Percentiles rank a stretch among this genome's conserved stretches.
Conservation (phyloP, 1,140 invertebrate species). For the Dreissena rostriformis region DNA sequence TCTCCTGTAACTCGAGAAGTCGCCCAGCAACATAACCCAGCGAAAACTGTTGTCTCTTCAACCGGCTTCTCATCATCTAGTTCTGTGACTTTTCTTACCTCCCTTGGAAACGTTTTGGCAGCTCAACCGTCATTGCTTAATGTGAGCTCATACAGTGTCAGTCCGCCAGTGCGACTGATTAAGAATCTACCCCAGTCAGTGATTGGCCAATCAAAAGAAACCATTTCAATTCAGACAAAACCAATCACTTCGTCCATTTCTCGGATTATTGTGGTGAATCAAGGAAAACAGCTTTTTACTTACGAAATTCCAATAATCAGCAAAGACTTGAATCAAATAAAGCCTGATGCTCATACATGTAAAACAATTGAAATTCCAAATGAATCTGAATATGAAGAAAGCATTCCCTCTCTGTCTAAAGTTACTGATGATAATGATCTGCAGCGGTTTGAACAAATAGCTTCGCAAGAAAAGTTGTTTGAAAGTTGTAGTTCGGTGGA, state of each 20-base stretch:
- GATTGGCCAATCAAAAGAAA: no score
- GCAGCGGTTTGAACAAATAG: neutral
- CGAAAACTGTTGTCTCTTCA: no score
- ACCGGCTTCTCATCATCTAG: no score
- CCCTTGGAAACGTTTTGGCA: no score
- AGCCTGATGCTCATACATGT: neutral
- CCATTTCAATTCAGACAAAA: conserved; percentile 25
- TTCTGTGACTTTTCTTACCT: no score
- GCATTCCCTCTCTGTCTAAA: neutral
- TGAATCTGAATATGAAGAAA: neutral
- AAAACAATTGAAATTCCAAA: neutral
- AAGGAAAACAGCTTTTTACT: conserved; percentile 20
- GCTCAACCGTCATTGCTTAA: no score
- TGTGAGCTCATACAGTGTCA: neutral
- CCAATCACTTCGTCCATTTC: conserved; percentile 17
- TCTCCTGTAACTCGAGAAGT: no score
- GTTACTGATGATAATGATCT: conserved; percentile 2
- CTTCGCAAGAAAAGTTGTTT: neutral
- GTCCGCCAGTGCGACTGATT: neutral
- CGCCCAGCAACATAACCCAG: no score
- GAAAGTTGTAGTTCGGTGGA: conserved; percentile 2
- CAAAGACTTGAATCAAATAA: neutral
- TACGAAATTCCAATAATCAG: conserved; percentile 2
- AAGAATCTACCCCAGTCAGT: no score
- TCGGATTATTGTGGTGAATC: conserved; percentile 39